Conservation (phyloP, 2,113 vertebrate genomes). For the Thinocorus orbignyianus region DNA sequence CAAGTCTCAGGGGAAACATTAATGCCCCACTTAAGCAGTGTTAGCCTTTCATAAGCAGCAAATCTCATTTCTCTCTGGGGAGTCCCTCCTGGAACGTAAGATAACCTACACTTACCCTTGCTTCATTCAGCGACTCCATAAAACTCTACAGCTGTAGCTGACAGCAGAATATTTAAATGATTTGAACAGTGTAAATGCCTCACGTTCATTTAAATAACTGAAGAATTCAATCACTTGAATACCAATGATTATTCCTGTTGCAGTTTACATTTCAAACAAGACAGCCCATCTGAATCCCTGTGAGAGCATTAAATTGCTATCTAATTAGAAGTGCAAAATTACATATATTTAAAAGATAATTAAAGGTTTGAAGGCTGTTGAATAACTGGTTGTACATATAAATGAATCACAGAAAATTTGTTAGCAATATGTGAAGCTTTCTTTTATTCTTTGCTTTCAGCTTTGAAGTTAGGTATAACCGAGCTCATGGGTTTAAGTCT, state of each 20-base stretch:
- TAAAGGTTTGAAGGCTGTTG: slow-evolving; percentile 83
- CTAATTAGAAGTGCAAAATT: slow-evolving; percentile 89
- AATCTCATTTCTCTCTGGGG: slow-evolving; percentile 66
- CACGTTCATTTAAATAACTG: slow-evolving; percentile 79
- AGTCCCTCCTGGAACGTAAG: slow-evolving; percentile 53
- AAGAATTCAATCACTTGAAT: slow-evolving; percentile 77
- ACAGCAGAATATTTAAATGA: slow-evolving; percentile 72
- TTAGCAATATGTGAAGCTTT: slow-evolving; percentile 75
- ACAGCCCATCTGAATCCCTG: slow-evolving; percentile 74
- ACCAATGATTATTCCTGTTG: slow-evolving; percentile 76
- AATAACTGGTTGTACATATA: slow-evolving; percentile 80
- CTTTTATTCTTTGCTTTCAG: slow-evolving; percentile 73
- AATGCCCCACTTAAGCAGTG: slow-evolving; percentile 57
- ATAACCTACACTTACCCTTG: slow-evolving; percentile 68
- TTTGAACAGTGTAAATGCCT: slow-evolving; percentile 63
- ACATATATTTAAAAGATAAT: slow-evolving; percentile 89
- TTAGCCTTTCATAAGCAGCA: slow-evolving; percentile 63
- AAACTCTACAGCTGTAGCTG: slow-evolving; percentile 71
- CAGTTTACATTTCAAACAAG: slow-evolving; percentile 78
- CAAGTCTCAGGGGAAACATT: slow-evolving; percentile 44
- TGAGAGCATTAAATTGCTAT: slow-evolving; percentile 83
- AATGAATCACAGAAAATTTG: slow-evolving; percentile 82
- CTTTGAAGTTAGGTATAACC: slow-evolving; percentile 78
- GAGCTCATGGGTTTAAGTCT: slow-evolving; percentile 75
- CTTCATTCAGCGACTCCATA: slow-evolving; percentile 33